Base-by-base conservation (phyloP, 1,140 invertebrate species). In the Drosophila rufa region DNA sequence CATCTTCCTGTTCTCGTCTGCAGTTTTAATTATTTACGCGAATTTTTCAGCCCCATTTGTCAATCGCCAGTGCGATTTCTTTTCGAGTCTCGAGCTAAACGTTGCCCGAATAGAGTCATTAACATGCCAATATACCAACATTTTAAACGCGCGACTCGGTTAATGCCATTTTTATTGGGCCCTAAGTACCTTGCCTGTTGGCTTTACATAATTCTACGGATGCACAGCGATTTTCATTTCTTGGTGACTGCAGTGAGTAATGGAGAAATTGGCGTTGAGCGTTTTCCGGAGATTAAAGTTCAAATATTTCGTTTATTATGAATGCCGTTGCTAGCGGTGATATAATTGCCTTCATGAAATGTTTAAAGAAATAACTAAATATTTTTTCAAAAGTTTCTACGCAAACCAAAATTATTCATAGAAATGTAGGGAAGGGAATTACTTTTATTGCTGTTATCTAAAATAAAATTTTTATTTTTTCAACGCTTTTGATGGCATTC, bases 21-120 rank as follows among this genome's bases (percentile, higher is more conserved):
- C 80, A 75, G 48, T 79, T 81, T 75, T 51, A 62, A 42, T 84
- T 79, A 75, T 79, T 70, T 79, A 79, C 68, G 70, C 66, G 25
- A 71, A 70, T 75, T 75, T 85, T 79, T 75, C 46, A 65, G 60
- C 70, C 22, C 19, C 70, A 76, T 66, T 76, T 36, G 60, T 14
- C 55, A 75, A 57, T 66, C 17, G 19, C 1, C 42, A 53, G 42
- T 53, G 50, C 58, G 71, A 75, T 75, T 75, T 75, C 71, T 74
- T 27, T 75, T 61, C 40, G 22, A 30, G 48, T 69, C 42, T 71
- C 57, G 11, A 57, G 40, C 30, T 47, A 19, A 48, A 40, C 69
- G 36, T 40, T 62, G 45, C 25, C 43, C 69, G 57, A 42, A 55
- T 19, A 11, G 36, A 47, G 69, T 62, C 56, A 62, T 55, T 62